Percentiles rank a stretch among this genome's conserved stretches.
Evolutionary conservation across 2,888 invertebrate genomes (phyloP).

Genomic region (Dendrolimus houi): DNA sequence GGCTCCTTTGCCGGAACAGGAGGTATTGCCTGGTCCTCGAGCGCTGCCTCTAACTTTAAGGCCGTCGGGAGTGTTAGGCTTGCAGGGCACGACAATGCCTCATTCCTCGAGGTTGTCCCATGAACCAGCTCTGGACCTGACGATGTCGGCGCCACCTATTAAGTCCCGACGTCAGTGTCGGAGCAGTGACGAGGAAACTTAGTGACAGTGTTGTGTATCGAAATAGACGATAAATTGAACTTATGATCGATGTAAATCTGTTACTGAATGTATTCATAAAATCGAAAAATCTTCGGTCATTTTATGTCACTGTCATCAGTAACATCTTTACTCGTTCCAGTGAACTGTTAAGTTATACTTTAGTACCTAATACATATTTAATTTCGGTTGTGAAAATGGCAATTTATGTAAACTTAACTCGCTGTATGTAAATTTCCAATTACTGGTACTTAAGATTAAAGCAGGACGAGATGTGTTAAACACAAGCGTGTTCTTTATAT

Average conservation of each 20-base stretch:
- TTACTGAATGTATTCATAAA: slow-evolving; percentile 28
- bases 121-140: slow-evolving; percentile 57
- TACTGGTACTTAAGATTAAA: slow-evolving; percentile 60
- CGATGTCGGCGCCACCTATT: slow-evolving; percentile 37
- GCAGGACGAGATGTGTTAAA: slow-evolving; percentile 62
- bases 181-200: slow-evolving; percentile 36
- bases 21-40: slow-evolving; percentile 16
- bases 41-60: slow-evolving; percentile 19
- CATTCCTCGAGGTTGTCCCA: slow-evolving; percentile 12
- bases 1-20: slow-evolving; percentile 17
- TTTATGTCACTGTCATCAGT: slow-evolving; percentile 15
- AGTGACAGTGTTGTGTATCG: slow-evolving; percentile 64
- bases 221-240: slow-evolving; percentile 36
- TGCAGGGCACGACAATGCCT: slow-evolving; percentile 8
- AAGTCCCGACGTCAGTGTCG: slow-evolving; percentile 27
- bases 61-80: slow-evolving; percentile 15
- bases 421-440: slow-evolving; percentile 63
- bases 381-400: slow-evolving; percentile 77
- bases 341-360: slow-evolving; percentile 60
- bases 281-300: slow-evolving; percentile 12
- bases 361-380: slow-evolving; percentile 69
- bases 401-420: slow-evolving; percentile 69
- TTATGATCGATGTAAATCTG: slow-evolving; percentile 34
- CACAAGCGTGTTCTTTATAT: slow-evolving; percentile 60
- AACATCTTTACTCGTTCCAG: slow-evolving; percentile 40